Percentiles rank a stretch among this genome's conserved stretches.
These are phyloP conservation scores for Eurois occulta DNA, from an alignment of 2,888 invertebrate genomes.

Conservation along the genomic window DNA sequence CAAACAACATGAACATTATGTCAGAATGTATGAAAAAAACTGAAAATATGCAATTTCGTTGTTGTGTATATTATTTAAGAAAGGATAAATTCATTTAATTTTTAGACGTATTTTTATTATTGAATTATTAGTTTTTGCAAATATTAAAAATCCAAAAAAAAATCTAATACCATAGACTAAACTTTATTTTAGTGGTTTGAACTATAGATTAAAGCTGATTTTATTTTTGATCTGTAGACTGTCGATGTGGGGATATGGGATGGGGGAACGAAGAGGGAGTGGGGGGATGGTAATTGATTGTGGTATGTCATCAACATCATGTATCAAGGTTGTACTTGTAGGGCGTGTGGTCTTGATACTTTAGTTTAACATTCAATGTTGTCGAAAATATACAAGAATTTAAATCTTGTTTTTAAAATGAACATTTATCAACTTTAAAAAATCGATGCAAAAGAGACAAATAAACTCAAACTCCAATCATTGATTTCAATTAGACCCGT, in stretches of 20 bases:
- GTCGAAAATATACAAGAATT: background rate
- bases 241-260: background rate
- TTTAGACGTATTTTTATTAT: background rate
- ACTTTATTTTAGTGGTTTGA: background rate
- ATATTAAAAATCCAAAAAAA: background rate
- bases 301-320: background rate
- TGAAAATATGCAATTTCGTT: constrained; percentile 54
- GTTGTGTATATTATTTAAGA: background rate
- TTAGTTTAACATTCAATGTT: background rate
- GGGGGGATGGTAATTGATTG: background rate
- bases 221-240: constrained; percentile 14
- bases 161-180: constrained; percentile 30
- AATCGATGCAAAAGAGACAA: background rate
- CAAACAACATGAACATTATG: constrained; percentile 75
- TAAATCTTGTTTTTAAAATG: background rate
- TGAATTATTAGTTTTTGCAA: background rate
- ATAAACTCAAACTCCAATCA: too few species aligned
- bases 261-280: background rate
- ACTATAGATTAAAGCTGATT: constrained; percentile 17
- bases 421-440: background rate
- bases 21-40: constrained; percentile 62
- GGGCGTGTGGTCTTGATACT: background rate
- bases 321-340: constrained; percentile 11
- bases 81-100: background rate
- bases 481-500: too few species aligned